Percentiles rank a stretch among this genome's conserved stretches.
phyloP scores from a whole-genome alignment of 2,113 vertebrate genomes.

The Galeopterus variegatus region DNA sequence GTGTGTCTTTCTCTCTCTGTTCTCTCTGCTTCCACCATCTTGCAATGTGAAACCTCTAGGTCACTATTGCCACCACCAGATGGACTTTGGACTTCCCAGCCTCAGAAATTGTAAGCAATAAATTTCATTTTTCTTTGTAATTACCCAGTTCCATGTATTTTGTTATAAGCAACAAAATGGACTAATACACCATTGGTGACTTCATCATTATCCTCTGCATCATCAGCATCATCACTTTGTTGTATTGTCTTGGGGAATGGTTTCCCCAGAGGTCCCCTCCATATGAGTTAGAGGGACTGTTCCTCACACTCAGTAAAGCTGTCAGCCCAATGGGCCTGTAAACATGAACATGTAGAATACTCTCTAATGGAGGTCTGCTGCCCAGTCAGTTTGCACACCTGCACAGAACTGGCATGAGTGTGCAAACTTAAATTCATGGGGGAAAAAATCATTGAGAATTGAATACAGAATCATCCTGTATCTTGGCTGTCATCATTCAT shows the following conservation, averaged over 20 bases:
- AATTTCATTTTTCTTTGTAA: no score
- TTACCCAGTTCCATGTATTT: no score
- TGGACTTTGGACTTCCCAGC: no score
- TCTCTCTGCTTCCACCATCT: no score
- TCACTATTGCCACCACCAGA: no score
- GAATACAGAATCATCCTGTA: conserved; percentile 60
- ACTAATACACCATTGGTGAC: background rate
- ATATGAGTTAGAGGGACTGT: background rate
- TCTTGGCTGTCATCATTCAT: conserved; percentile 71
- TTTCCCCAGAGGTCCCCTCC: background rate
- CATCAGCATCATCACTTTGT: background rate
- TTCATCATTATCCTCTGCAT: background rate
- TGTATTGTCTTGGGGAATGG: background rate
- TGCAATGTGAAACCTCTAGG: no score
- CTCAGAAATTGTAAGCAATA: no score
- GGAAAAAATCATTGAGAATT: background rate
- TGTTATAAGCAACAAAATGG: no score
- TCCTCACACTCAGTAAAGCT: conserved; percentile 51
- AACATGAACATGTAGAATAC: conserved; percentile 44
- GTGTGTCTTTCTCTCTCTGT: no score
- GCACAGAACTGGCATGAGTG: background rate
- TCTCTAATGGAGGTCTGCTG: conserved; percentile 24
- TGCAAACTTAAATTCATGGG: conserved; percentile 36
- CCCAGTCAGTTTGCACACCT: conserved; percentile 19
- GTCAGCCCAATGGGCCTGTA: background rate